Conservation (phyloP, 2,888 invertebrate genomes). For the Theretra japonica region DNA sequence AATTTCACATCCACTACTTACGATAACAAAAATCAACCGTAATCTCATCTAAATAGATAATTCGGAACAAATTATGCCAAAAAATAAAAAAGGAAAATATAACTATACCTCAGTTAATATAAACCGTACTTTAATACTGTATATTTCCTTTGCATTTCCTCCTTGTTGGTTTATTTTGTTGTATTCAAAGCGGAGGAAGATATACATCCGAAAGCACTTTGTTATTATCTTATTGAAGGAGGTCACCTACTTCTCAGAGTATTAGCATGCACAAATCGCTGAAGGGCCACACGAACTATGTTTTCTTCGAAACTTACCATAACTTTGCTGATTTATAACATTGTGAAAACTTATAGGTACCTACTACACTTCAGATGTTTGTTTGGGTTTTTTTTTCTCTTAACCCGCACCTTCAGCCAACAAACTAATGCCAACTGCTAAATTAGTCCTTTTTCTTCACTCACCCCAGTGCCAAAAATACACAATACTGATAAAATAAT, state of each 20-base stretch:
- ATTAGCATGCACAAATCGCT: not conserved
- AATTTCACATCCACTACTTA: no score
- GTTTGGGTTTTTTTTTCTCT: no score
- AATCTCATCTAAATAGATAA: no score
- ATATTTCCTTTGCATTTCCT: not conserved
- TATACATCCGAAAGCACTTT: not conserved
- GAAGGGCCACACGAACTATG: not conserved
- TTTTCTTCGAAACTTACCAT: not conserved
- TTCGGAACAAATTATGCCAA: no score
- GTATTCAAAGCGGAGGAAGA: not conserved
- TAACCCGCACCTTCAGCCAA: no score
- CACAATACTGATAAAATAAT: no score
- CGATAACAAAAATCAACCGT: no score
- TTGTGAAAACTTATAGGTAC: not conserved
- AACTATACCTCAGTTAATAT: not conserved
- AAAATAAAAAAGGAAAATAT: not conserved
- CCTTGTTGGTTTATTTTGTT: not conserved
- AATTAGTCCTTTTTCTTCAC: no score
- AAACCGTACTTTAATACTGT: not conserved
- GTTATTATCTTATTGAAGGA: conserved; percentile 4
- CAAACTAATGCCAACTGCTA: no score
- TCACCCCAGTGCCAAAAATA: no score
- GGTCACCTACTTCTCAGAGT: not conserved
- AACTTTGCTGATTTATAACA: not conserved
- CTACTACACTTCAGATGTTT: no score